Conservation (phyloP, 2,888 invertebrate genomes). For the Drosophila hamatofila region DNA sequence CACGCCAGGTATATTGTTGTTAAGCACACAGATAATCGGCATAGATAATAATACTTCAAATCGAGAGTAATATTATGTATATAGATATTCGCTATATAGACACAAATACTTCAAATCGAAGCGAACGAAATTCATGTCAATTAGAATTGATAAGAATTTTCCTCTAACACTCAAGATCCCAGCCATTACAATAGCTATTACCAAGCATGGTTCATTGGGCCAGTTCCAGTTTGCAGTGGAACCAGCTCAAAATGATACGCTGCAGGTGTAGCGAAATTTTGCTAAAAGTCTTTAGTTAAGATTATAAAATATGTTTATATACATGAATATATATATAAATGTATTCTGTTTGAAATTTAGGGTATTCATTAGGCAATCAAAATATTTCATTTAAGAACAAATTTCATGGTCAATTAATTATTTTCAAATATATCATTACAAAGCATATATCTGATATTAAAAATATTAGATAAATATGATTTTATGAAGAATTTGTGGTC, state of each 20-base stretch:
- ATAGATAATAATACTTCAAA: constrained; percentile 56
- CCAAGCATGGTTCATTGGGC: not conserved
- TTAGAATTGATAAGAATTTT: constrained; percentile 28
- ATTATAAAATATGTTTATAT: too few relatives aligned
- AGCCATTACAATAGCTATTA: constrained; percentile 19
- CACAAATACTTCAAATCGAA: constrained; percentile 31
- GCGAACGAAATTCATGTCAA: constrained; percentile 40
- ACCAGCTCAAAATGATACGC: not conserved
- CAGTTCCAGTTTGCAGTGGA: constrained; percentile 3
- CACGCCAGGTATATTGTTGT: constrained; percentile 17
- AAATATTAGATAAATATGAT: too few relatives aligned
- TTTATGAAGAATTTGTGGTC: too few relatives aligned
- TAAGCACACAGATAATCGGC: constrained; percentile 39
- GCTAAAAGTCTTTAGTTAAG: too few relatives aligned
- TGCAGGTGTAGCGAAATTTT: not conserved
- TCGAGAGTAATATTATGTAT: constrained; percentile 19
- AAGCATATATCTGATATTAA: too few relatives aligned
- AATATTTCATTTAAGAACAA: too few relatives aligned
- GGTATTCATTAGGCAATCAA: too few relatives aligned
- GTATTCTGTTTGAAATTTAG: too few relatives aligned
- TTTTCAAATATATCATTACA: too few relatives aligned
- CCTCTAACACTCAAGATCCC: constrained; percentile 31
- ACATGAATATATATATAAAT: too few relatives aligned
- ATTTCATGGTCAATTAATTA: too few relatives aligned
- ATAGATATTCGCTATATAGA: constrained; percentile 43